phyloP scores from a whole-genome alignment of 1,140 invertebrate species.

The Phymastichus coffea region DNA sequence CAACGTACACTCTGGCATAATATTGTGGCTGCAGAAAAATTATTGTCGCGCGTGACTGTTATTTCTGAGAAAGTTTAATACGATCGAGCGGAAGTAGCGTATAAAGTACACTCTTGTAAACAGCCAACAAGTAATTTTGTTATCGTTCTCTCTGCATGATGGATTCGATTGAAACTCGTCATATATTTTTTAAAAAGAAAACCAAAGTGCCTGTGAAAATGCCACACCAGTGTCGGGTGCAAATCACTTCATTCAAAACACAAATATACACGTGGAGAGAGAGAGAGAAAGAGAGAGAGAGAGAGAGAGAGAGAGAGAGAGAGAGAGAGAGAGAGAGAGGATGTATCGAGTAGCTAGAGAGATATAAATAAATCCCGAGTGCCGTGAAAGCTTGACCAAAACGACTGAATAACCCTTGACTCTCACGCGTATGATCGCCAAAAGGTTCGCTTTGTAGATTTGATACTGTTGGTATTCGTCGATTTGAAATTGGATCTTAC shows the following conservation, averaged over 20 bases:
- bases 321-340: neutral
- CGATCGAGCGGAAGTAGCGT: conserved; percentile 17
- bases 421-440: conserved; percentile 16
- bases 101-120: conserved; percentile 10
- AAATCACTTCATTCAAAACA: too few species aligned
- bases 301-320: neutral
- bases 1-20: neutral
- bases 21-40: conserved; percentile 7
- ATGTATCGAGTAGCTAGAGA: neutral
- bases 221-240: too few species aligned
- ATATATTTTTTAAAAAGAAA: too few species aligned
- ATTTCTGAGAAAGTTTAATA: conserved; percentile 14
- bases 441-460: conserved; percentile 30
- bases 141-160: too few species aligned
- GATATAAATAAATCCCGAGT: too few species aligned
- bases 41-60: neutral
- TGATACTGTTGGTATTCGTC: too few species aligned
- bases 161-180: too few species aligned
- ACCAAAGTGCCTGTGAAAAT: too few species aligned
- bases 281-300: conserved; percentile 15
- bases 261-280: neutral
- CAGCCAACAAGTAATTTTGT: too few species aligned
- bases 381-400: conserved; percentile 22
- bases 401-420: conserved; percentile 16
- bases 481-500: too few species aligned